Base-by-base conservation (phyloP, 2,888 invertebrate genomes). In the Latrodectus hesperus region DNA sequence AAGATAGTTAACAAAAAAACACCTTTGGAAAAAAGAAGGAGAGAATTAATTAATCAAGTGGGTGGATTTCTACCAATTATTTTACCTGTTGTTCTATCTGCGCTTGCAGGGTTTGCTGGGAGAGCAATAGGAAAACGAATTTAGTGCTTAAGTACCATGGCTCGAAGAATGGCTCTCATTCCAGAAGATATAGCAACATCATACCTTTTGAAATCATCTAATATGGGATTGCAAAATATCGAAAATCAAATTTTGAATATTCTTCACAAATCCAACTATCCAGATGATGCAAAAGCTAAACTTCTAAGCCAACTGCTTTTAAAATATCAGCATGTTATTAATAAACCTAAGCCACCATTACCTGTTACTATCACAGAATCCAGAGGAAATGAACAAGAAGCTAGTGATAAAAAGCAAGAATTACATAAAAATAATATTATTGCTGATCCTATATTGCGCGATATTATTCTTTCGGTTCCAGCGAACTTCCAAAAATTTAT, bases 11-110 rank as follows among this genome's bases (percentile, higher is more conserved):
- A 38, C n/a, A 38, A 38, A 38, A 17, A 53, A 53, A 55, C 16
- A 55, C 26, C 53, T 16, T 16, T 11, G 51, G 16, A 77, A 60
- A 67, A 64, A 70, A 17, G 16, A 6, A 52, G 51, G 52, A 71
- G 22, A 67, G 17, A 82, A 99, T 87, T 71, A 71, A 71, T 26
- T 14, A 77, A 70, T 0, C 87, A 87, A 51, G 68, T n/a, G 0
- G 81, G 87, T 22, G 82, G 82, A 0, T 87, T 82, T 38, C 22
- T 87, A 71, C 81, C 68, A 9, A 12, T 65, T 64, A 16, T 22
- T 85, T 5, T 12, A 65, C 3, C 9, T n/a, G n/a, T n/a, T n/a
- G n/a, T n/a, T n/a, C n/a, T n/a, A n/a, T n/a, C n/a, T n/a, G n/a
- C n/a, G n/a, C n/a, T n/a, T n/a, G n/a, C n/a, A n/a, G n/a, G n/a